Evolutionary conservation across 2,797 vertebrate species (phyloP).

Genomic region (Glossophaga mutica): DNA sequence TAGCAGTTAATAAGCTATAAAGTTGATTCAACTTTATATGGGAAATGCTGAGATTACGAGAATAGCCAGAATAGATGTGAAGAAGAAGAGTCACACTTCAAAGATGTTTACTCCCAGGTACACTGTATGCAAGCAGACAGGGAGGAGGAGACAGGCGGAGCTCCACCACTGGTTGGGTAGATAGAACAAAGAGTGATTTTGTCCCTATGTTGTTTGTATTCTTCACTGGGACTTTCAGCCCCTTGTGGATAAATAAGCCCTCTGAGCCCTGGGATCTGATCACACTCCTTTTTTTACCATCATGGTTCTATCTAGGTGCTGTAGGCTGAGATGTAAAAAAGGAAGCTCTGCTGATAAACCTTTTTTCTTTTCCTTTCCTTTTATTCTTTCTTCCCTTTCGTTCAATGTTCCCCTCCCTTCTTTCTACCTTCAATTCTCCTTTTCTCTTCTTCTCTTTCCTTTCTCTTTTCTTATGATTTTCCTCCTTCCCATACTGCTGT

Average conservation of each 20-base stretch:
- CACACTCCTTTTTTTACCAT: neutral
- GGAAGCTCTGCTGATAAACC: constrained; percentile 13
- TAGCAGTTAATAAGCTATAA: neutral
- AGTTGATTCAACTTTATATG: neutral
- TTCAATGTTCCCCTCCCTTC: neutral
- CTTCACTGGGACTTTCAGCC: neutral
- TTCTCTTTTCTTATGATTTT: neutral
- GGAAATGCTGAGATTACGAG: neutral
- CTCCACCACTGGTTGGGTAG: neutral
- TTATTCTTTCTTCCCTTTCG: neutral
- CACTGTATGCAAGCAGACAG: neutral
- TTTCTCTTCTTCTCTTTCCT: neutral
- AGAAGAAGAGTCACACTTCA: neutral
- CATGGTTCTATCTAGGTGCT: neutral
- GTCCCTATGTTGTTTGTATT: neutral
- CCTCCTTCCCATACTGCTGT: neutral
- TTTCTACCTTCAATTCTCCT: neutral
- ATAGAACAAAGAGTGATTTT: neutral
- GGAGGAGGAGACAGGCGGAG: neutral
- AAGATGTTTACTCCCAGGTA: neutral
- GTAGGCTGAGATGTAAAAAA: neutral
- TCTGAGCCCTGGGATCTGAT: neutral
- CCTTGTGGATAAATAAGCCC: neutral
- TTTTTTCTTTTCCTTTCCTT: neutral
- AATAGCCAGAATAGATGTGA: neutral